Evolutionary conservation across 2,888 invertebrate species (phyloP).

Genomic region (Lycophotia porphyrea): DNA sequence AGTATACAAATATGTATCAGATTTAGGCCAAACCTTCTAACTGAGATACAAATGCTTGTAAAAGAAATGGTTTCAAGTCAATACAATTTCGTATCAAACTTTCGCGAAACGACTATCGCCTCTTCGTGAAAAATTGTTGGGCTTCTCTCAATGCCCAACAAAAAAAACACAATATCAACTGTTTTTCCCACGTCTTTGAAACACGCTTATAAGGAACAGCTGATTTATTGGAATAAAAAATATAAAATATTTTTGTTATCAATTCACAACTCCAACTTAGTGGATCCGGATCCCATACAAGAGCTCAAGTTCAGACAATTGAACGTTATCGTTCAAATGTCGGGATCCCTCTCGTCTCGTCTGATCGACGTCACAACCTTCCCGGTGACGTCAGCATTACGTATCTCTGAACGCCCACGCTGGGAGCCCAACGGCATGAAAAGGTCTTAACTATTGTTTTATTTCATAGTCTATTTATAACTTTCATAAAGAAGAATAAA

Average conservation of each 20-base stretch:
- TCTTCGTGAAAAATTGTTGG: background rate
- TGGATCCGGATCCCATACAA: background rate
- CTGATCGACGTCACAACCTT: conserved; percentile 34
- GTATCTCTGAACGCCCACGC: conserved; percentile 31
- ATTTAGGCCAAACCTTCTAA: background rate
- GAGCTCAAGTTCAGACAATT: conserved; percentile 27
- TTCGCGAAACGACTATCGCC: background rate
- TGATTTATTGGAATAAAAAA: background rate
- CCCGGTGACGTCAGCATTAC: conserved; percentile 33
- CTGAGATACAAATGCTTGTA: background rate
- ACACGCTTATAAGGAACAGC: background rate
- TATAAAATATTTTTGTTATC: background rate
- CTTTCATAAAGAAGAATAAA: background rate
- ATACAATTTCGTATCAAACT: background rate
- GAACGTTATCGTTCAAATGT: conserved; percentile 29
- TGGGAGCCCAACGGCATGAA: conserved; percentile 3
- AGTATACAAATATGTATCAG: too few species aligned
- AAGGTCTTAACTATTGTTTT: conserved; percentile 5
- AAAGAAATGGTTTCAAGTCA: background rate
- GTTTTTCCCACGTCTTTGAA: background rate
- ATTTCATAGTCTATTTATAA: conserved; percentile 3
- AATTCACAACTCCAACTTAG: background rate
- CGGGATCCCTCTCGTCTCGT: conserved; percentile 1
- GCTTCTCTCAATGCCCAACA: background rate
- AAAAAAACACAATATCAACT: background rate